Percentiles rank a stretch among this genome's conserved stretches.
These are phyloP conservation scores for Neoaliturus tenellus DNA, from an alignment of 2,888 invertebrate genomes.

Conservation along the genomic window DNA sequence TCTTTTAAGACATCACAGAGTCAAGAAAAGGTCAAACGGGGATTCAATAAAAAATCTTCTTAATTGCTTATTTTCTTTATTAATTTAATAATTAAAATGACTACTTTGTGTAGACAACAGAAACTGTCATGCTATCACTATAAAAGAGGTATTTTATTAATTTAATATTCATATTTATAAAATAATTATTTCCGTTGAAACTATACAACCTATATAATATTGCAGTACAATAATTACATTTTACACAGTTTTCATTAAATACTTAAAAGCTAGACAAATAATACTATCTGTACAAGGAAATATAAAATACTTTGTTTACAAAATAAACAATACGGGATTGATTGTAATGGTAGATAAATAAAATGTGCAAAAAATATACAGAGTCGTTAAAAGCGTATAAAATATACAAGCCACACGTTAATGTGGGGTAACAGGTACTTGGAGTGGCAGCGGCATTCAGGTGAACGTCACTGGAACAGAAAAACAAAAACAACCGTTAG, in stretches of 20 bases:
- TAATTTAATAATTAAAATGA: conserved; percentile 37
- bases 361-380: conserved; percentile 54
- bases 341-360: conserved; percentile 56
- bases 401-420: conserved; percentile 41
- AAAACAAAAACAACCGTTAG: conserved; percentile 15
- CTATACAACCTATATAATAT: conserved; percentile 56
- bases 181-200: conserved; percentile 45
- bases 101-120: conserved; percentile 43
- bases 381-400: conserved; percentile 47
- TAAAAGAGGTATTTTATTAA: conserved; percentile 57
- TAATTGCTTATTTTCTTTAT: conserved; percentile 40
- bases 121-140: conserved; percentile 39
- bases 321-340: conserved; percentile 51
- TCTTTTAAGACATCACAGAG: too few relatives aligned
- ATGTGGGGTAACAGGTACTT: conserved; percentile 60
- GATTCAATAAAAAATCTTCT: not conserved
- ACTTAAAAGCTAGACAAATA: conserved; percentile 47
- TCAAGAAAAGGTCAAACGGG: not conserved
- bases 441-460: conserved; percentile 52
- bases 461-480: conserved; percentile 57
- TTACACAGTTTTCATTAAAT: conserved; percentile 56
- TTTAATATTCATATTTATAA: conserved; percentile 57
- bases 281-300: conserved; percentile 57
- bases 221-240: conserved; percentile 59
- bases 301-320: conserved; percentile 57